These are phyloP conservation scores for Cephus cinctus DNA, from an alignment of 1,140 invertebrate species.

Conservation along the genomic window DNA sequence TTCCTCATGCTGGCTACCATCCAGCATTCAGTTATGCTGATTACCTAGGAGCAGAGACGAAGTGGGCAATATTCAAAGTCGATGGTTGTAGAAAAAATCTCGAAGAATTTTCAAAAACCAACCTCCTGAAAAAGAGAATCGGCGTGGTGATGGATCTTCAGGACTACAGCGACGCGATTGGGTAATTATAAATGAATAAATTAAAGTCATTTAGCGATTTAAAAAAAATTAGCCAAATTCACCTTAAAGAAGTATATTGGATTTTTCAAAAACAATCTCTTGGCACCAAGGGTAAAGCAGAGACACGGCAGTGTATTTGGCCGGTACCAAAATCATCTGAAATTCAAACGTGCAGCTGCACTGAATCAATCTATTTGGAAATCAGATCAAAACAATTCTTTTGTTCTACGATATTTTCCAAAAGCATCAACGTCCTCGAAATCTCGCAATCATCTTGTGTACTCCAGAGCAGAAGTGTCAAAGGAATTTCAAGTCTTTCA, in stretches of 20 bases:
- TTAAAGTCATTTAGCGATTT: background rate
- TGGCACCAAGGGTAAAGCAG: background rate
- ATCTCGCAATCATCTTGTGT: background rate
- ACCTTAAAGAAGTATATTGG: background rate
- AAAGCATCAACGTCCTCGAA: background rate
- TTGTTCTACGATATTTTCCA: background rate
- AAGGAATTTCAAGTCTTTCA: background rate
- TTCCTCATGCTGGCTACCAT: background rate
- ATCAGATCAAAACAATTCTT: background rate
- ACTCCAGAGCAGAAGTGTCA: background rate
- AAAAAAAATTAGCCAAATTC: background rate
- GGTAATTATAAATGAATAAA: background rate
- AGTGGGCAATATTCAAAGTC: background rate
- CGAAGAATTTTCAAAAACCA: background rate
- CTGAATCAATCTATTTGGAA: background rate
- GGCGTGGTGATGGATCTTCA: background rate
- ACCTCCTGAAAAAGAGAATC: background rate
- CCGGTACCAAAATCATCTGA: background rate
- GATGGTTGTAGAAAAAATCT: background rate
- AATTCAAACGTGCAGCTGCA: background rate
- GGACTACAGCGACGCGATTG: background rate
- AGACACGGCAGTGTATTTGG: background rate
- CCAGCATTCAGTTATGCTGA: background rate
- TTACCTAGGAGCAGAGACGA: background rate
- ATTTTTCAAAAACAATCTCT: background rate